Base-by-base conservation (phyloP, 2,113 vertebrate genomes). In the Notothenia rossii region DNA sequence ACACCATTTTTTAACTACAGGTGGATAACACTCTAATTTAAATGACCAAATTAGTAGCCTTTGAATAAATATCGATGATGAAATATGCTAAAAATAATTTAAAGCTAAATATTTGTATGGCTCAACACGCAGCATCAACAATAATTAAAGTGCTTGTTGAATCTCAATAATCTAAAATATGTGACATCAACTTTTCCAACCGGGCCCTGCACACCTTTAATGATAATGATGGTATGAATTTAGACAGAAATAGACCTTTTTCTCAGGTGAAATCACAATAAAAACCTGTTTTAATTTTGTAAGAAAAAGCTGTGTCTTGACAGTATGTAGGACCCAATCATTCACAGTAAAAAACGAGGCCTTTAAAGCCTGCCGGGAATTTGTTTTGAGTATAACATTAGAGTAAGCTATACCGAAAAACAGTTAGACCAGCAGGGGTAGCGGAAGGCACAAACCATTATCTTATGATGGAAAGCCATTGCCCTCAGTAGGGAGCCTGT, bases 381-480 rank as follows among this genome's bases (percentile, higher is more conserved):
- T 14, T 67, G 25, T 36, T 51, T 51, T 8, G 17, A 46, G 8
- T 12, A 49, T 17, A 53, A 20, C 49, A 17, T 45, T n/a, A 15
- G 14, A 75, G 10, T 40, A 40, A 25, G 18, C 25, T 67, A 18
- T 66, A 67, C 77, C 60, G 33, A 61, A 20, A n/a, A 66, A 20
- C 15, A 68, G 62, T 75, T 43, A 20, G 12, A 63, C 36, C 8
- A 49, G 61, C 62, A 25, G 1, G 50, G 49, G 12, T 50, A 25
- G 63, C 45, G 14, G 58, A 65, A 76, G 77, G 66, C 48, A 79
- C 60, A 50, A 72, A 76, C 72, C 40, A 63, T 65, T 11, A 66
- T 84, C 65, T 56, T 80, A 69, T 77, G 65, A 74, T 72, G 54
- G 81, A 20, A 75, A 78, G 59, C 50, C 33, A 76, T 69, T 67